These are phyloP conservation scores for Ifrita kowaldi DNA, from an alignment of 2,113 vertebrate species.

Conservation along the genomic window DNA sequence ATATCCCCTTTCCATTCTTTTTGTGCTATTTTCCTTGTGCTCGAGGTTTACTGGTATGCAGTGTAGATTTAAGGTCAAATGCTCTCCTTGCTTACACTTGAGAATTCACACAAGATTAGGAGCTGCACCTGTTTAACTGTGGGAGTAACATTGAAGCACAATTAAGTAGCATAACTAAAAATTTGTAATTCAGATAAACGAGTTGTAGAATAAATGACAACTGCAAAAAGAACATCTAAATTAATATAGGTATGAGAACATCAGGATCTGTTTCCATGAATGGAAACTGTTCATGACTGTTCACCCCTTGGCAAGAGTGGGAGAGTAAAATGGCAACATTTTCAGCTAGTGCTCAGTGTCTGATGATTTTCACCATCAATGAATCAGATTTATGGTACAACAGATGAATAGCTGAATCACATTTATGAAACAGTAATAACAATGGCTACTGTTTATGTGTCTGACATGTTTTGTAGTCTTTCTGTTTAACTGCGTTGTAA, in stretches of 20 bases:
- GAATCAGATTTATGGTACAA: neutral
- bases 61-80: neutral
- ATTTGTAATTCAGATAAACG: neutral
- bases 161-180: neutral
- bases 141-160: neutral
- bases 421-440: neutral
- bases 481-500: neutral
- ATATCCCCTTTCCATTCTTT: neutral
- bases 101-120: neutral
- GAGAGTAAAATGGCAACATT: neutral
- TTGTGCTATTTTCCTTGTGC: neutral
- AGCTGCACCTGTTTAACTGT: neutral
- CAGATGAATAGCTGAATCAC: neutral
- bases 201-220: neutral
- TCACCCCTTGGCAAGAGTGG: neutral
- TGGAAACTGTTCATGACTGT: neutral
- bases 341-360: neutral
- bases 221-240: neutral
- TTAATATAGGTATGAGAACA: neutral
- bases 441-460: neutral
- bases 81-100: neutral
- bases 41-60: neutral
- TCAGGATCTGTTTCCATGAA: neutral
- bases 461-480: neutral
- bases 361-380: neutral